These are phyloP conservation scores for Myioborus melanocephalus DNA, from an alignment of 2,797 vertebrate species.

Conservation along the genomic window DNA sequence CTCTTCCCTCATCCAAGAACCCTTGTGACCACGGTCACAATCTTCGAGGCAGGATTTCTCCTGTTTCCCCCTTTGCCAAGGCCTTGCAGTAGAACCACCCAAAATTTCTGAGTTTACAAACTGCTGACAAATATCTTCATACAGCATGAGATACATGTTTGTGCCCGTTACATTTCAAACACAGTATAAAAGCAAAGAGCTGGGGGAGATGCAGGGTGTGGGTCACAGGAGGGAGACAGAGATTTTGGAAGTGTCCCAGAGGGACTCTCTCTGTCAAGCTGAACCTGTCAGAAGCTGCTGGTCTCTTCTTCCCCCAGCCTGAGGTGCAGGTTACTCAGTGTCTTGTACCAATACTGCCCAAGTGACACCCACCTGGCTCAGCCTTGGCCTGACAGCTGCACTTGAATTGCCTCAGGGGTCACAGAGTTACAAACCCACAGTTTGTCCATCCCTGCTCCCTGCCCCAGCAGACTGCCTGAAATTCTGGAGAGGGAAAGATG, in stretches of 20 bases:
- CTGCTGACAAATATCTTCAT: not conserved
- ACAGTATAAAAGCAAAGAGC: accelerated
- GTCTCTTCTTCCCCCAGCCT: not conserved
- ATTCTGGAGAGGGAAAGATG: not conserved
- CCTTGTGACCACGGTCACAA: too few relatives aligned
- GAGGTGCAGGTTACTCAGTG: not conserved
- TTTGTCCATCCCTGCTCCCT: not conserved
- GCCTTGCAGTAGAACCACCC: not conserved
- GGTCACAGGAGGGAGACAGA: not conserved
- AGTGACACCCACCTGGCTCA: accelerated
- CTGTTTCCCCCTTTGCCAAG: not conserved
- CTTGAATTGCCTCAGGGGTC: not conserved
- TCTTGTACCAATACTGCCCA: accelerated
- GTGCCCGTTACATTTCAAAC: not conserved
- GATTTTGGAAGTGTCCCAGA: not conserved
- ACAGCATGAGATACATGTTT: accelerated
- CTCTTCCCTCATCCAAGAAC: too few relatives aligned
- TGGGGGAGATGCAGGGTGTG: not conserved
- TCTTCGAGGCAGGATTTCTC: not conserved
- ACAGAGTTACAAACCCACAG: not conserved
- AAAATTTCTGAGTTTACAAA: not conserved
- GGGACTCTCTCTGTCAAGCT: not conserved
- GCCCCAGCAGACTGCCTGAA: not conserved
- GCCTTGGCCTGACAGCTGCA: not conserved
- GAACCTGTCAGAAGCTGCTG: not conserved